Evolutionary conservation across 2,113 vertebrate species (phyloP), one percentile per base, ranked within the genome.

Genomic region (Gyps fulvus): DNA sequence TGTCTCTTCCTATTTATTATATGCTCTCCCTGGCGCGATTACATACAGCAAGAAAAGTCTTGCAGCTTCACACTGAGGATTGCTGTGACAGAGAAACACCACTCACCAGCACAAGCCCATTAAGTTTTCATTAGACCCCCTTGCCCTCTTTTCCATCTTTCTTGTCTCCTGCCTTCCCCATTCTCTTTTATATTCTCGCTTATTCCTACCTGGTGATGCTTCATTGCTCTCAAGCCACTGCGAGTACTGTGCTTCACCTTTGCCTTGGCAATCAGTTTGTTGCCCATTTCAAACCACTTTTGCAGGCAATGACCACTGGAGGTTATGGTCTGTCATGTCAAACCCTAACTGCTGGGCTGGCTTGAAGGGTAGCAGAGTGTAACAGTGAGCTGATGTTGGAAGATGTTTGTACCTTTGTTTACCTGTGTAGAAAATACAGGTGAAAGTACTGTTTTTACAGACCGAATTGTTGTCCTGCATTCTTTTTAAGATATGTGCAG

Each of bases 131-230:
- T 96, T 95, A 97, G 81, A 96, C 65, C 69, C 62, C 25, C 87
- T 76, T 96, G 96, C 89, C 93, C 95, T 96, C 78, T 94, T 96
- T 95, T 96, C 94, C 93, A 91, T 97, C 96, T 97, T 95, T 96
- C 78, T 76, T 85, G 91, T 93, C 87, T 94, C 43, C 43, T 61
- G 49, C 70, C 49, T 94, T 91, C 31, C 80, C 52, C 0, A 0
- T 50, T 95, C 93, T 95, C 89, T 89, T 96, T 94, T 91, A 76
- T 95, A 89, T 89, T 96, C 91, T 91, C 74, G 52, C 95, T 96
- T 89, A 83, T 72, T 87, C 72, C 49, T 91, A 61, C 52, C 87
- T 69, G 84, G 87, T 85, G 89, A 94, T 4, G 49, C 78, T 91
- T 94, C 87, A 85, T 61, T 87, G 77, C 78, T 76, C 77, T 89